Conservation (phyloP, 2,888 invertebrate genomes). For the Xestoiulus laeticollis region DNA sequence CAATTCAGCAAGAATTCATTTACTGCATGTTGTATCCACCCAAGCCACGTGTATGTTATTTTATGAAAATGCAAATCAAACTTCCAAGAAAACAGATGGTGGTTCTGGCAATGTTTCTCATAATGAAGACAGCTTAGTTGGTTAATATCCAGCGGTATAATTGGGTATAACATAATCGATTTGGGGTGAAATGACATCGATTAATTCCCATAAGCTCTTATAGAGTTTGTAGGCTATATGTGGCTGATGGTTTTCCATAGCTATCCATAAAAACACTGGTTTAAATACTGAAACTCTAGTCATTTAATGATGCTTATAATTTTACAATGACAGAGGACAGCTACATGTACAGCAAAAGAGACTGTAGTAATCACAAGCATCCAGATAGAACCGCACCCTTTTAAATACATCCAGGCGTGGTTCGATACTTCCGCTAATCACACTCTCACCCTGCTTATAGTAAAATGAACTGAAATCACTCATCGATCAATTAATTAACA, state of each 20-base stretch:
- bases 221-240: not conserved
- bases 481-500: not conserved
- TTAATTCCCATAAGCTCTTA: not conserved
- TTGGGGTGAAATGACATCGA: not conserved
- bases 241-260: not conserved
- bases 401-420: slow-evolving; percentile 25
- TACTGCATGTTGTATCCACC: not conserved
- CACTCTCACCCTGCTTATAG: not conserved
- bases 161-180: not conserved
- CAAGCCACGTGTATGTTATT: not conserved
- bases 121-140: not conserved
- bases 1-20: not conserved
- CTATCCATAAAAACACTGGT: not conserved
- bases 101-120: not conserved
- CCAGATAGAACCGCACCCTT: slow-evolving; percentile 4
- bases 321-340: not conserved
- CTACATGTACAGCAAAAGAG: too few species aligned
- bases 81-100: not conserved
- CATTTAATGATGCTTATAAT: not conserved
- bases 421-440: slow-evolving; percentile 25
- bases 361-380: not conserved
- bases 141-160: not conserved
- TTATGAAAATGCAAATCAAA: not conserved
- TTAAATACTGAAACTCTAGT: not conserved
- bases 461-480: not conserved